These are phyloP conservation scores for Synanthedon tipuliformis DNA, from an alignment of 2,888 invertebrate species.

Conservation along the genomic window DNA sequence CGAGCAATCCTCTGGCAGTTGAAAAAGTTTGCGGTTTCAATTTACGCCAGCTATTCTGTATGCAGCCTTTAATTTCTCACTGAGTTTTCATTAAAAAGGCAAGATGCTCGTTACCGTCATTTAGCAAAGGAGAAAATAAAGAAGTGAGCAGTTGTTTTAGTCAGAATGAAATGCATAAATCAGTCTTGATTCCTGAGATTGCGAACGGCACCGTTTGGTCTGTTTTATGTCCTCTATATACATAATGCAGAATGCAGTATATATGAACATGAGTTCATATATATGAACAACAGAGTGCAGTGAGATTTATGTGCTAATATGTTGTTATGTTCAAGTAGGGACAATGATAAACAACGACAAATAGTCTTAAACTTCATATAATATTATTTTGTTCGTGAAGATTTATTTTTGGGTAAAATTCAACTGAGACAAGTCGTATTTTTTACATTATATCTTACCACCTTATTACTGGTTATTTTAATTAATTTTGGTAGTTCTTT, in stretches of 20 bases:
- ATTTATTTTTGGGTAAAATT: too few relatives aligned
- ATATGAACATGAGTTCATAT: not conserved
- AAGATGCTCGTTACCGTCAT: constrained; percentile 52
- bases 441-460: too few relatives aligned
- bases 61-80: constrained; percentile 26
- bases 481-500: too few relatives aligned
- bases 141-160: constrained; percentile 41
- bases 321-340: not conserved
- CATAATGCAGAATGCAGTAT: not conserved
- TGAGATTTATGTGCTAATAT: constrained; percentile 18
- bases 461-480: too few relatives aligned
- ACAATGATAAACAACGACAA: not conserved
- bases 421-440: too few relatives aligned
- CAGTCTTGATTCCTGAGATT: constrained; percentile 39
- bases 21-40: constrained; percentile 46
- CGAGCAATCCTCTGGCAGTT: constrained; percentile 28
- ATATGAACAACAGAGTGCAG: constrained; percentile 17
- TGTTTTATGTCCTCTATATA: constrained; percentile 37
- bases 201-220: constrained; percentile 39
- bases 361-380: not conserved
- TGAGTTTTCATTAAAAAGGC: constrained; percentile 40
- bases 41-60: constrained; percentile 36
- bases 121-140: constrained; percentile 30
- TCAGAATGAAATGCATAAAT: constrained; percentile 58
- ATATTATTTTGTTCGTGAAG: not conserved